phyloP scores from a whole-genome alignment of 2,888 invertebrate genomes.

The Rotaria sp. region DNA sequence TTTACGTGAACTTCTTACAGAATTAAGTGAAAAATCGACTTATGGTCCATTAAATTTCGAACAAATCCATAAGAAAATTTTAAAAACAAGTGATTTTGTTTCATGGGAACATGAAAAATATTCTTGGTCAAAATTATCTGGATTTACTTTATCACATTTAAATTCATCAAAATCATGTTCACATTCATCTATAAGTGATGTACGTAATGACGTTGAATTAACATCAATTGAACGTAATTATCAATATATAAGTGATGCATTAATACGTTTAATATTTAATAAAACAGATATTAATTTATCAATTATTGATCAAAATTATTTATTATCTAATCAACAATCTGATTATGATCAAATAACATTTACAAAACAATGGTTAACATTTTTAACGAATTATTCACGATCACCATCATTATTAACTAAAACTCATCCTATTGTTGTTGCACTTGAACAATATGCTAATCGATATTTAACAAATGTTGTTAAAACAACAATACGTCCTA shows the following conservation, averaged over 20 bases:
- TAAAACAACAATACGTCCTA: constrained; percentile 35
- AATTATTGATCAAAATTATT: not conserved
- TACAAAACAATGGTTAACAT: constrained; percentile 33
- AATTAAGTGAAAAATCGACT: constrained; percentile 1
- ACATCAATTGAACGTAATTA: constrained; percentile 65
- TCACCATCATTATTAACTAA: constrained; percentile 33
- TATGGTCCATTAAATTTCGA: constrained; percentile 29
- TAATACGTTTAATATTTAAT: constrained; percentile 64
- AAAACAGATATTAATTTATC: constrained; percentile 45
- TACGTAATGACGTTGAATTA: constrained; percentile 60
- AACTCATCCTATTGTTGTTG: constrained; percentile 30
- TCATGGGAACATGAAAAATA: constrained; percentile 41
- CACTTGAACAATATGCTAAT: constrained; percentile 32
- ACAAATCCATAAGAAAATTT: constrained; percentile 39
- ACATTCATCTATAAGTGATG: constrained; percentile 34
- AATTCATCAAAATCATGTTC: constrained; percentile 33
- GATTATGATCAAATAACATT: constrained; percentile 67
- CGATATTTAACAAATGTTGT: constrained; percentile 39
- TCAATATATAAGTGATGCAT: constrained; percentile 70
- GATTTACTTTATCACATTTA: constrained; percentile 37
- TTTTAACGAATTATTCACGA: constrained; percentile 11
- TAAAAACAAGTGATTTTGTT: constrained; percentile 35
- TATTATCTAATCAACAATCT: constrained; percentile 61
- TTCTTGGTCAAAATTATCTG: constrained; percentile 32
- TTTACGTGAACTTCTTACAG: not conserved